A percentile compares a stretch with the other conserved stretches of the same genome.
Conservation (phyloP, 2,888 invertebrate genomes). For the Tribolium freemani region DNA sequence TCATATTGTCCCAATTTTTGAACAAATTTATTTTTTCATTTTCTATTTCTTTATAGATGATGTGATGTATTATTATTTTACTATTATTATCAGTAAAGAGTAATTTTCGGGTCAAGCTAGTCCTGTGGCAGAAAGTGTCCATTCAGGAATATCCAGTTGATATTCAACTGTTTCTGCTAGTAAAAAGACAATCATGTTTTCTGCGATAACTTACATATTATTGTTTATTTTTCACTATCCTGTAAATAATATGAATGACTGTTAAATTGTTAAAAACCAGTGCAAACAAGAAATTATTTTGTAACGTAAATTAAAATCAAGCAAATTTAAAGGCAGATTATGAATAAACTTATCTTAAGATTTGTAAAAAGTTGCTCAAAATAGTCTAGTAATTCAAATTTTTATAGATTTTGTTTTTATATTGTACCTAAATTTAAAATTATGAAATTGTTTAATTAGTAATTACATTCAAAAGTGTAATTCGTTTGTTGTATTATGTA, state of each 20-base stretch:
- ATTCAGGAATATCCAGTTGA: slow-evolving; percentile 18
- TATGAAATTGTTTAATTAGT: too few relatives aligned
- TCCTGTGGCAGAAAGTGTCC: slow-evolving; percentile 27
- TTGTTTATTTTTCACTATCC: neutral
- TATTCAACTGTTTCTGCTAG: slow-evolving; percentile 26
- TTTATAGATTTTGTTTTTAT: too few relatives aligned
- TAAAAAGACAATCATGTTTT: slow-evolving; percentile 7
- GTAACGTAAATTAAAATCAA: too few relatives aligned
- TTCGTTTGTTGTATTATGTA: too few relatives aligned
- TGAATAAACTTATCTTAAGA: too few relatives aligned
- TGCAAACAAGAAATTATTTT: too few relatives aligned
- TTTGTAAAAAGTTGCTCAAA: too few relatives aligned
- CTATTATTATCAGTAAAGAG: neutral
- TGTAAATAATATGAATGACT: neutral
- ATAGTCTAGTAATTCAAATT: too few relatives aligned
- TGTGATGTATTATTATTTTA: slow-evolving; percentile 3
- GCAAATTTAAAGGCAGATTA: too few relatives aligned
- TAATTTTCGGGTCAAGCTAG: slow-evolving; percentile 27
- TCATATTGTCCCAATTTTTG: neutral
- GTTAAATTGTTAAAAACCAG: neutral
- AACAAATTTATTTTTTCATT: neutral
- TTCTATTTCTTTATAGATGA: neutral
- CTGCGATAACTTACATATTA: neutral
- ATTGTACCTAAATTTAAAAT: too few relatives aligned
- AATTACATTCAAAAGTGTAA: too few relatives aligned